Conservation (phyloP, 1,140 invertebrate genomes). For the Sinella curviseta region DNA sequence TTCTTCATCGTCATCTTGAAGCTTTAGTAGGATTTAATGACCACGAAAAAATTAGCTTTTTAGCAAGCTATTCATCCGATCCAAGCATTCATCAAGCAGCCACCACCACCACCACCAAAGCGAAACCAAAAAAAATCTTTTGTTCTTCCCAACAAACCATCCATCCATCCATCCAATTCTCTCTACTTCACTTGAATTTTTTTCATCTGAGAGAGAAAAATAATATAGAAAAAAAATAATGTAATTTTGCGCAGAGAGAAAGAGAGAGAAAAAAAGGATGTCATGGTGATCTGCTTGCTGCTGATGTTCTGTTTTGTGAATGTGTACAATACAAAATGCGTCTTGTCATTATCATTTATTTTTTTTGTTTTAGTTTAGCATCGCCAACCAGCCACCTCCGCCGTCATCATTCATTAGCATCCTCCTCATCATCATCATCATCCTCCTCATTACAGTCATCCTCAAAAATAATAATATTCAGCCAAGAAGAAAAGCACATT, state of each 20-base stretch:
- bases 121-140: background rate
- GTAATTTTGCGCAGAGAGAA: background rate
- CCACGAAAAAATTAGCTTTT: background rate
- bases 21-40: background rate
- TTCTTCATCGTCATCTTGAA: background rate
- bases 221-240: background rate
- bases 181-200: background rate
- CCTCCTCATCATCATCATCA: background rate
- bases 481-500: background rate
- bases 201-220: background rate
- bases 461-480: no score
- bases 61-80: background rate
- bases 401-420: background rate
- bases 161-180: background rate
- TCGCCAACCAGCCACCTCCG: no score
- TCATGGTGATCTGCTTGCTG: background rate
- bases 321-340: background rate
- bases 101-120: no score
- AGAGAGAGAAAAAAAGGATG: background rate
- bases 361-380: background rate
- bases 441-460: no score
- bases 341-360: background rate
- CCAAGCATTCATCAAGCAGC: background rate
- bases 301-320: background rate
- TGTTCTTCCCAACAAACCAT: no score